A percentile compares a stretch with the other conserved stretches of the same genome.
Evolutionary conservation across 1,140 invertebrate genomes (phyloP).

Genomic region (Brachionus manjavacas): DNA sequence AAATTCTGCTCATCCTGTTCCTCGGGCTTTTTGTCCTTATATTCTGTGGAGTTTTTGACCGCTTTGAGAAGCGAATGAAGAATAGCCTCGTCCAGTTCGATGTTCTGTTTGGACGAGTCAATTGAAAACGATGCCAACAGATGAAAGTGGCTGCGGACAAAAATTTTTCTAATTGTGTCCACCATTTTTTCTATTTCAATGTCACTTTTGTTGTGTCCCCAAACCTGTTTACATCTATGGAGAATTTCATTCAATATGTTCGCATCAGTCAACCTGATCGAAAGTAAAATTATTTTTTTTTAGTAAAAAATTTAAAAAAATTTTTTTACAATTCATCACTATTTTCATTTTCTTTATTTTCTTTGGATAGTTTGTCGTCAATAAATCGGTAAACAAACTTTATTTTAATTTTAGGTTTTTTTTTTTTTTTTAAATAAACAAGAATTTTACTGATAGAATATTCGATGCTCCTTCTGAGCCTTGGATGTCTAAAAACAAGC

Average conservation of each 20-base stretch:
- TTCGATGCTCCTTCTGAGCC: background rate
- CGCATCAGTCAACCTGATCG: background rate
- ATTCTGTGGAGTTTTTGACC: background rate
- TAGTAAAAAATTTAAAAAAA: background rate
- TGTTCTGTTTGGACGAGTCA: background rate
- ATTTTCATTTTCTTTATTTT: background rate
- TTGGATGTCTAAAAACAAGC: background rate
- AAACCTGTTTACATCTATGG: background rate
- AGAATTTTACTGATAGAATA: slow-evolving; percentile 6
- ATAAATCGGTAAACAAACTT: background rate
- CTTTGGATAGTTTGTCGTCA: background rate
- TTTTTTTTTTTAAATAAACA: background rate
- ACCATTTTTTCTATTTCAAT: background rate
- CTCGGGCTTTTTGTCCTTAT: background rate
- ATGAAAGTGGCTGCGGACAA: background rate
- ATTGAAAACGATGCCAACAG: background rate
- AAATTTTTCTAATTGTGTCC: background rate
- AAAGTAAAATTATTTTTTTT: background rate
- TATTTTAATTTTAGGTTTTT: background rate
- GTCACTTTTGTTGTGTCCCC: background rate
- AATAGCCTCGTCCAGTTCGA: slow-evolving; percentile 18
- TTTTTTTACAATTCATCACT: background rate
- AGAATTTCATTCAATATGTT: background rate
- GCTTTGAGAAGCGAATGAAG: background rate
- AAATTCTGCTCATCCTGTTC: background rate